phyloP scores from a whole-genome alignment of 1,140 invertebrate species.

The Harpegnathos saltator region DNA sequence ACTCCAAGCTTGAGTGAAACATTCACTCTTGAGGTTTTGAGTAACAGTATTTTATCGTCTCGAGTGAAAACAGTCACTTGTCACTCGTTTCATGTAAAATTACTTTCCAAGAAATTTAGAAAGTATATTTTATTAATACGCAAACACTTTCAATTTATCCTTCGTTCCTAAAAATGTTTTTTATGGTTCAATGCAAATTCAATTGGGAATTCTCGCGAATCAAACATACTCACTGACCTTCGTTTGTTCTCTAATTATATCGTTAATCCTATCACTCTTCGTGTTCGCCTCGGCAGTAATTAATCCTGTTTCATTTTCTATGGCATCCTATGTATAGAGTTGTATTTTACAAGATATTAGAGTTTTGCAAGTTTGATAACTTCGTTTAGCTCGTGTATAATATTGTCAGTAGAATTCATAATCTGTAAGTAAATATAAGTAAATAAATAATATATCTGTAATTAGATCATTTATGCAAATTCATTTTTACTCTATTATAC shows the following conservation, averaged over 20 bases:
- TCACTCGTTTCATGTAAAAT: too few relatives aligned
- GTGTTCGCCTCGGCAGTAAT: neutral
- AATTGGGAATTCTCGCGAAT: too few relatives aligned
- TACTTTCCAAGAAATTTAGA: too few relatives aligned
- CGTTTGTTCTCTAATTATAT: neutral
- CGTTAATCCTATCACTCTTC: neutral
- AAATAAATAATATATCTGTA: neutral
- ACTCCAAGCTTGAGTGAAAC: too few relatives aligned
- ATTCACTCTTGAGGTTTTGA: too few relatives aligned
- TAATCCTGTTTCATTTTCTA: neutral
- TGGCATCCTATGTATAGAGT: neutral
- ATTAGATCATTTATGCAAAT: constrained; percentile 9
- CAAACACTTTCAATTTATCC: too few relatives aligned
- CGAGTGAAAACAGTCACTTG: too few relatives aligned
- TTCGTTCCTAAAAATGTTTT: too few relatives aligned
- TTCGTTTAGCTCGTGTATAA: neutral
- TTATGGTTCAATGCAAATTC: too few relatives aligned
- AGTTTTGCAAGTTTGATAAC: neutral
- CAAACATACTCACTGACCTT: too few relatives aligned
- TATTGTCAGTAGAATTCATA: neutral
- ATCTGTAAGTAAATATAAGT: neutral
- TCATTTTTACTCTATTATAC: neutral
- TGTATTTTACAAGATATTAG: neutral
- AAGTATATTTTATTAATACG: too few relatives aligned
- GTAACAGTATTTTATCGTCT: too few relatives aligned